These are phyloP conservation scores for Tretioscincus oriximinensis DNA, from an alignment of 2,113 vertebrate genomes.

Conservation along the genomic window DNA sequence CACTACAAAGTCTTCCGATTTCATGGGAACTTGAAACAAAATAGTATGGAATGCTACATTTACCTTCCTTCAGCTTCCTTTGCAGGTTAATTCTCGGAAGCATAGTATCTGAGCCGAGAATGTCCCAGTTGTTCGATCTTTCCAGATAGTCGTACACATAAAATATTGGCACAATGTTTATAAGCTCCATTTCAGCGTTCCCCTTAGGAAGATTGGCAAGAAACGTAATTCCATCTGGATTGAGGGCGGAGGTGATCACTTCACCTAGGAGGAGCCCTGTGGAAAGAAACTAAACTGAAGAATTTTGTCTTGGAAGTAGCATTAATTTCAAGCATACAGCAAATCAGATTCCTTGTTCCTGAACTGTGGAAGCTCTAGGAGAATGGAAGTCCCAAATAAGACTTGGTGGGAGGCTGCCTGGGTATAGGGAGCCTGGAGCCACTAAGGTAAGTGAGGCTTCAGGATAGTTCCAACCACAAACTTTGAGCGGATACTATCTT, in stretches of 20 bases:
- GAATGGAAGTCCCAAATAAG: no score
- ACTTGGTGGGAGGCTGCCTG: no score
- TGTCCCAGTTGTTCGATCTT: constrained; percentile 71
- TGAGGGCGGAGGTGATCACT: constrained; percentile 69
- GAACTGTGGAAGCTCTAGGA: no score
- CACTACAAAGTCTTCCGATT: not conserved
- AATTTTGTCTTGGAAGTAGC: not conserved
- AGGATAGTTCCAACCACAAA: no score
- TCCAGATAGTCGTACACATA: constrained; percentile 86
- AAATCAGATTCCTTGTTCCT: no score
- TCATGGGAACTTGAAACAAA: constrained; percentile 13
- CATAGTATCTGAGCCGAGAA: constrained; percentile 65
- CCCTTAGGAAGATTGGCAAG: constrained; percentile 79
- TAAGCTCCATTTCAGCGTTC: constrained; percentile 80
- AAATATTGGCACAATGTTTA: constrained; percentile 72
- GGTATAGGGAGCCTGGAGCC: no score
- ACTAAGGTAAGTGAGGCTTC: no score
- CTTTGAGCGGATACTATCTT: no score
- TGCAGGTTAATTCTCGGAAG: constrained; percentile 59
- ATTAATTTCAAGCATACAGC: not conserved
- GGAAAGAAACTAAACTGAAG: not conserved
- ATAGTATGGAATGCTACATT: not conserved
- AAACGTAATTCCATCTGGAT: constrained; percentile 67
- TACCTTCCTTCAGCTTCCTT: constrained; percentile 84
- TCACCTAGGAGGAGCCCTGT: constrained; percentile 85